phyloP scores from a whole-genome alignment of 64 coral and sea anemone species.

The Anthopleura sola region DNA sequence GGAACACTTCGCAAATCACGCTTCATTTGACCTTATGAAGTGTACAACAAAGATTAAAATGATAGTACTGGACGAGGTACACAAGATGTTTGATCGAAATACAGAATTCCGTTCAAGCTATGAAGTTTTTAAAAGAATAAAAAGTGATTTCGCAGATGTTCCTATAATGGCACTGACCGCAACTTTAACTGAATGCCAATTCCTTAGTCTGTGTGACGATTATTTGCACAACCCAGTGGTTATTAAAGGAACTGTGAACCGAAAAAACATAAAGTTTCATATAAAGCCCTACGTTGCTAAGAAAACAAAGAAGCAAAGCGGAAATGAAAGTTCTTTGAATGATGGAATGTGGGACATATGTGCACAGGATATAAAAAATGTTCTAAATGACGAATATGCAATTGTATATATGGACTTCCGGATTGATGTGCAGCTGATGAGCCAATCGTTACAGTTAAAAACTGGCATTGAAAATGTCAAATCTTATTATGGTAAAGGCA shows the following conservation, averaged over 20 bases:
- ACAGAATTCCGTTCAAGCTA: slow-evolving; percentile 36
- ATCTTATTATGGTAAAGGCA: slow-evolving; percentile 1
- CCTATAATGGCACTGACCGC: slow-evolving; percentile 46
- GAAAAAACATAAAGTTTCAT: slow-evolving; percentile 33
- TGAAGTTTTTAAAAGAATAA: slow-evolving; percentile 6
- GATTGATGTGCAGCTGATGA: slow-evolving; percentile 51
- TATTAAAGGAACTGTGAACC: neutral
- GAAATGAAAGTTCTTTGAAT: neutral
- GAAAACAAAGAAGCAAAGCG: neutral
- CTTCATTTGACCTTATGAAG: neutral
- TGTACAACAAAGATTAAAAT: slow-evolving; percentile 21
- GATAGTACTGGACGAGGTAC: slow-evolving; percentile 45
- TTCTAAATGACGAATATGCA: slow-evolving; percentile 38
- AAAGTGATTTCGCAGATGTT: slow-evolving; percentile 13
- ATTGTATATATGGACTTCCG: slow-evolving; percentile 81
- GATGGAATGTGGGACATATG: slow-evolving; percentile 10
- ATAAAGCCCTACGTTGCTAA: neutral
- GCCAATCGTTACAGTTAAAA: neutral
- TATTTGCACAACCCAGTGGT: slow-evolving; percentile 12
- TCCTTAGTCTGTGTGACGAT: neutral
- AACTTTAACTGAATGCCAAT: slow-evolving; percentile 14
- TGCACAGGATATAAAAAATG: neutral
- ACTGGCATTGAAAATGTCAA: slow-evolving; percentile 5
- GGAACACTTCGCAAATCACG: slow-evolving; percentile 25
- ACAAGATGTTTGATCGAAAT: slow-evolving; percentile 67